Evolutionary conservation across 1,140 invertebrate genomes (phyloP), one percentile per base, ranked within the genome.

Genomic region (Berghia stephanieae): DNA sequence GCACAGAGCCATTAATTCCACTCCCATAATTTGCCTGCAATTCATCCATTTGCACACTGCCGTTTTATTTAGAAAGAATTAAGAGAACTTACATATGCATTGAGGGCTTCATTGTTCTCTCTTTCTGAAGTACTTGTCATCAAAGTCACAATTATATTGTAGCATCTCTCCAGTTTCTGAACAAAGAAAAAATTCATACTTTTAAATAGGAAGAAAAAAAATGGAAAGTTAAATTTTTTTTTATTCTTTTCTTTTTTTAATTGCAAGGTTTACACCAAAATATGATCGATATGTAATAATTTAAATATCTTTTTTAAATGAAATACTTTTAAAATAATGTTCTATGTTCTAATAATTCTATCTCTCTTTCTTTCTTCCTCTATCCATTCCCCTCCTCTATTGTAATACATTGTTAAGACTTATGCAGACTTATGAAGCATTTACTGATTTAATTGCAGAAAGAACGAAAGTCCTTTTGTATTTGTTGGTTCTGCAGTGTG

Each of bases 61-160:
- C 57, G 27, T 18, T 31, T 49, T 4, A 40, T 24, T 73, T 21
- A 36, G 18, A 31, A 55, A 40, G 13, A 55, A 67, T 5, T 18
- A 77, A 43, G 13, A 40, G 24, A 6, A 83, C 84, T 84, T 83
- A 85, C 83, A 80, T 84, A 73, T 49, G 94, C 95, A 86, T 95
- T 96, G 16, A 98, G 91, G 16, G 93, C 94, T 90, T 98, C 96
- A 86, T 98, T 96, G 78, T 94, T 93, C 90, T 98, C 96, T 88
- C 97, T 96, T 87, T 98, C 96, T 76, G 95, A 96, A 77, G 96
- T 91, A 75, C 95, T 95, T 74, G 92, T 91, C 38, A 94, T 93
- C 80, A 97, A 89, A 82, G 92, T 93, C 87, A 94, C 93, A 73
- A 97, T 90, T 83, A 91, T 92, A 78, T 90, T 90, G 88, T 94